Conservation (phyloP, 2,888 invertebrate species). For the Cyaniris semiargus region DNA sequence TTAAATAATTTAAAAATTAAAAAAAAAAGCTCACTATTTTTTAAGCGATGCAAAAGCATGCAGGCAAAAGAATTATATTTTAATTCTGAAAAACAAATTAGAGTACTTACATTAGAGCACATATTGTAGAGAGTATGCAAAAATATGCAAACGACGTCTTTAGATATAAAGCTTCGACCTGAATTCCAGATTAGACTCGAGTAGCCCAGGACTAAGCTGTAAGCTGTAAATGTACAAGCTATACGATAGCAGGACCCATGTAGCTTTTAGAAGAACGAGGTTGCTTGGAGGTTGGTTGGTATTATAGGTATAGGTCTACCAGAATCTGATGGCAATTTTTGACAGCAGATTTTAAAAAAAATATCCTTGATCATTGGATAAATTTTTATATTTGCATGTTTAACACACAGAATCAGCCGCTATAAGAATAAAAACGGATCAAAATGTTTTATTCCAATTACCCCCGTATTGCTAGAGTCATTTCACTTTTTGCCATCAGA, state of each 20-base stretch:
- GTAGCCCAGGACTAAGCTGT: neutral
- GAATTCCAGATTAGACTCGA: neutral
- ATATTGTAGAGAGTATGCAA: conserved; percentile 1
- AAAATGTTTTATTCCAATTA: no score
- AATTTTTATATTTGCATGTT: no score
- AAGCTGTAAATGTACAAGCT: neutral
- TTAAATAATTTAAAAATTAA: neutral
- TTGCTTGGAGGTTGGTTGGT: neutral
- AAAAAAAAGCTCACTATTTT: neutral
- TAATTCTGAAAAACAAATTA: neutral
- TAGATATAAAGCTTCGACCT: conserved; percentile 7
- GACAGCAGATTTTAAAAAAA: no score
- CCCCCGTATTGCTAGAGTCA: no score
- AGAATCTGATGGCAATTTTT: no score
- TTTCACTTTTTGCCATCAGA: no score
- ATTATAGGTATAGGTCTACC: neutral
- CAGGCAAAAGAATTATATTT: neutral
- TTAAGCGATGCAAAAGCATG: neutral
- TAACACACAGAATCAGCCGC: no score
- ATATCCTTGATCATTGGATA: no score
- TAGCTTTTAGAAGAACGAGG: neutral
- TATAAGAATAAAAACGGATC: no score
- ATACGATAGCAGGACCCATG: neutral
- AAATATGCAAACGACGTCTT: conserved; percentile 5
- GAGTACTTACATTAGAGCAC: neutral